phyloP scores from a whole-genome alignment of 2,888 invertebrate genomes.

The Druceiella hillmani region DNA sequence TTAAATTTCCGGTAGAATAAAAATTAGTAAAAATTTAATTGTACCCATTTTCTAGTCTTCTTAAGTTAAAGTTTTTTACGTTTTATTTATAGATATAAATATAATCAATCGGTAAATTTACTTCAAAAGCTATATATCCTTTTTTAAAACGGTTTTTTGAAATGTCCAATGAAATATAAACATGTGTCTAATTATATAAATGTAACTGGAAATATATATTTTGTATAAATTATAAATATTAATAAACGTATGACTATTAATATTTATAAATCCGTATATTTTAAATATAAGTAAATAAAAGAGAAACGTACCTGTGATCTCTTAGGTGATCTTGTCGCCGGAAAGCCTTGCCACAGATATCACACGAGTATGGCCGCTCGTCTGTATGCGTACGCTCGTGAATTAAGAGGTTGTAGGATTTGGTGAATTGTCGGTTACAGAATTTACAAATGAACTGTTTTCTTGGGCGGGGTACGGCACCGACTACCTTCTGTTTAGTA shows the following conservation, averaged over 20 bases:
- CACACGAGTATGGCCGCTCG: slow-evolving; percentile 95
- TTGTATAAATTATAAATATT: slow-evolving; percentile 11
- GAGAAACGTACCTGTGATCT: slow-evolving; percentile 75
- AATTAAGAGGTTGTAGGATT: slow-evolving; percentile 94
- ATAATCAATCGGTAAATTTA: no score
- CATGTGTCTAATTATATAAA: slow-evolving; percentile 12
- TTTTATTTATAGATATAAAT: no score
- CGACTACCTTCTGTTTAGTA: slow-evolving; percentile 43
- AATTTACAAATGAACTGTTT: slow-evolving; percentile 99
- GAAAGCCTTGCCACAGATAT: slow-evolving; percentile 97
- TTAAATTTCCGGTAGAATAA: no score
- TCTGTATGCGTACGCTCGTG: slow-evolving; percentile 98
- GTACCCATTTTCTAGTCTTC: no score
- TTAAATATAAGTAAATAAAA: slow-evolving; percentile 3
- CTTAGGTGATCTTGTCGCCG: slow-evolving; percentile 93
- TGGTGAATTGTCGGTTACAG: slow-evolving; percentile 96
- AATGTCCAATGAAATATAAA: no score
- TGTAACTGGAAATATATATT: slow-evolving; percentile 5
- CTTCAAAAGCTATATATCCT: no score
- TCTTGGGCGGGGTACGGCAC: slow-evolving; percentile 78
- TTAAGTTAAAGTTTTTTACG: no score
- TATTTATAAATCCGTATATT: slow-evolving; percentile 5
- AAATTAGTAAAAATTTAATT: no score
- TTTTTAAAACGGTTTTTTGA: no score
- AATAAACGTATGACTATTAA: slow-evolving; percentile 2